Conservation (phyloP, 2,888 invertebrate species). For the Amphipoea lucens region DNA sequence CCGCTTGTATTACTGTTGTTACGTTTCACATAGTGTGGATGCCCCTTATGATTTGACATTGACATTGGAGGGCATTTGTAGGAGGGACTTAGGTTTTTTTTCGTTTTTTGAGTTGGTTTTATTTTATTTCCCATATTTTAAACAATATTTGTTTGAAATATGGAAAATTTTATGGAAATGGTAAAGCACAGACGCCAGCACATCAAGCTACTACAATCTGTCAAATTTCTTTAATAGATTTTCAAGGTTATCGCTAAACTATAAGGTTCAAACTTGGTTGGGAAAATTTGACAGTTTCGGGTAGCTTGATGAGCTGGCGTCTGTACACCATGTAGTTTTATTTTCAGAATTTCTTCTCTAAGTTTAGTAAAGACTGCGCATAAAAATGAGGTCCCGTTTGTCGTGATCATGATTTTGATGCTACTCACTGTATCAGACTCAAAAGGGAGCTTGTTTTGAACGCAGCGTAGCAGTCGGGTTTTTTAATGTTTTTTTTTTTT, state of each 20-base stretch:
- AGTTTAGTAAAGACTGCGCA: background rate
- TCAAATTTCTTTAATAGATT: too few species aligned
- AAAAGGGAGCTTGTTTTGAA: background rate
- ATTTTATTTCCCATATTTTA: too few species aligned
- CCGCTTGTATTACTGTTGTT: slow-evolving; percentile 32
- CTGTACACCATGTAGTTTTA: background rate
- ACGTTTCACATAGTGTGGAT: slow-evolving; percentile 49
- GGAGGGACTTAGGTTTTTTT: background rate
- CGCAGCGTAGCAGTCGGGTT: background rate
- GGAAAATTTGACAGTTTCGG: too few species aligned
- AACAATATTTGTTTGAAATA: background rate
- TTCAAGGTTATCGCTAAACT: too few species aligned
- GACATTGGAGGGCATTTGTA: slow-evolving; percentile 9
- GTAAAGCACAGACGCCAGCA: background rate
- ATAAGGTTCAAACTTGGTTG: too few species aligned
- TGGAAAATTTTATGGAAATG: background rate
- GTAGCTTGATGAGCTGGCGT: too few species aligned
- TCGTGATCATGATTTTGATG: background rate
- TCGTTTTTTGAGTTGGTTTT: background rate
- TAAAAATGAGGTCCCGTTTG: background rate
- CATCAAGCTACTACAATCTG: too few species aligned
- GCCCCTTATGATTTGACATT: slow-evolving; percentile 41
- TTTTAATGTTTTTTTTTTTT: too few species aligned
- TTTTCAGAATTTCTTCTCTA: background rate
- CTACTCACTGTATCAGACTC: background rate